Evolutionary conservation across 2,797 vertebrate genomes (phyloP), one percentile per base, ranked within the genome.

Genomic region (Helicolenus hilgendorfi): DNA sequence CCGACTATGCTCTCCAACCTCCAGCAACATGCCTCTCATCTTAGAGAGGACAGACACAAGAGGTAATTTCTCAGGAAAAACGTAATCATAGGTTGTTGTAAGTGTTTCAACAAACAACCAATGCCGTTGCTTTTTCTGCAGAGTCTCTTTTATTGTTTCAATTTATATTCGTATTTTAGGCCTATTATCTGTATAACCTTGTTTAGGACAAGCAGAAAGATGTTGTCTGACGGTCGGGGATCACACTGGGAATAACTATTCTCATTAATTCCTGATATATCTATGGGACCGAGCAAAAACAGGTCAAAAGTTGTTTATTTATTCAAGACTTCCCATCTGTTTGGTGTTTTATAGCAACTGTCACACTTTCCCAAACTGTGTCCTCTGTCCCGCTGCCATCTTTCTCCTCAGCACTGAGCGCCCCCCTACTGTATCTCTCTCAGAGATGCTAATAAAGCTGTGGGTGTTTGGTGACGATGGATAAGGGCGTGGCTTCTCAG

Each of bases 321-420:
- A 89, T 93, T 89, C 89, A 88, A 67, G 88, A 79, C 79, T 81
- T 88, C 88, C 81, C 84, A 85, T 92, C 90, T 75, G 79, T 81
- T 75, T 78, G 60, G 45, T 53, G 70, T 84, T 89, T 83, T n/a
- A 84, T 29, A 38, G 77, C 8, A 1, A 31, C 62, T 82, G 74
- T 79, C 78, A 45, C 78, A 45, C 33, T 84, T 68, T 72, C 31
- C 76, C 59, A 72, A 83, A 85, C 63, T 35, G 62, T 38, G 76
- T 88, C 89, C 83, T 85, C 77, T 14, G 26, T 45, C 41, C 45
- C 1, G 7, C 79, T 70, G 59, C 62, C 64, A 59, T 91, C 74
- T 1, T 69, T 49, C 56, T 14, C 55, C 49, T 68, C 81, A 27
- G 36, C 63, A 18, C 63, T 0, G 35, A 85, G 76, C 1, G 4